phyloP scores from a whole-genome alignment of 2,113 vertebrate genomes.

The Cynocephalus volans region DNA sequence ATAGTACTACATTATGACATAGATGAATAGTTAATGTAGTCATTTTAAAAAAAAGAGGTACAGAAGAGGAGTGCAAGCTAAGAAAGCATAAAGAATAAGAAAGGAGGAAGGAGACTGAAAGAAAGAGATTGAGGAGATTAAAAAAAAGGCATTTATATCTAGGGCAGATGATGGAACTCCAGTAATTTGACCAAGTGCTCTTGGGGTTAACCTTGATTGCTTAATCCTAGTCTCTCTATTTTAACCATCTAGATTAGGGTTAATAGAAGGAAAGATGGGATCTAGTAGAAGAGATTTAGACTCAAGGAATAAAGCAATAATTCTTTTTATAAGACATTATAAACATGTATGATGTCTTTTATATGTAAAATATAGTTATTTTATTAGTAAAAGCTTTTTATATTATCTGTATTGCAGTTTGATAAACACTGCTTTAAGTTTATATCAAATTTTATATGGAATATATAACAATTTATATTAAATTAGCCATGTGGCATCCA shows the following conservation, averaged over 20 bases:
- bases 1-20: neutral
- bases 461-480: neutral
- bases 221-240: neutral
- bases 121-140: neutral
- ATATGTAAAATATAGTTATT: neutral
- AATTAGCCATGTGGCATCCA: neutral
- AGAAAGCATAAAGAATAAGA: neutral
- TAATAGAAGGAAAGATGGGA: neutral
- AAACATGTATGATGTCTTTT: neutral
- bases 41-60: neutral
- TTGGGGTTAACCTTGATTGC: neutral
- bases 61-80: neutral
- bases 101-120: neutral
- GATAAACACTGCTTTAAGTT: neutral
- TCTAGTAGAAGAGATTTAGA: neutral
- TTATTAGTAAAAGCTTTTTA: constrained; percentile 7
- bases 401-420: neutral
- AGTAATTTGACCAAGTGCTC: neutral
- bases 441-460: neutral
- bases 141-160: neutral
- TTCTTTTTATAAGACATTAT: neutral
- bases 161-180: neutral
- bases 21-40: neutral
- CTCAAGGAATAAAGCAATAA: neutral
- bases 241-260: neutral